Evolutionary conservation across 2,797 vertebrate species (phyloP).

Genomic region (Sebastes ruberrimus): DNA sequence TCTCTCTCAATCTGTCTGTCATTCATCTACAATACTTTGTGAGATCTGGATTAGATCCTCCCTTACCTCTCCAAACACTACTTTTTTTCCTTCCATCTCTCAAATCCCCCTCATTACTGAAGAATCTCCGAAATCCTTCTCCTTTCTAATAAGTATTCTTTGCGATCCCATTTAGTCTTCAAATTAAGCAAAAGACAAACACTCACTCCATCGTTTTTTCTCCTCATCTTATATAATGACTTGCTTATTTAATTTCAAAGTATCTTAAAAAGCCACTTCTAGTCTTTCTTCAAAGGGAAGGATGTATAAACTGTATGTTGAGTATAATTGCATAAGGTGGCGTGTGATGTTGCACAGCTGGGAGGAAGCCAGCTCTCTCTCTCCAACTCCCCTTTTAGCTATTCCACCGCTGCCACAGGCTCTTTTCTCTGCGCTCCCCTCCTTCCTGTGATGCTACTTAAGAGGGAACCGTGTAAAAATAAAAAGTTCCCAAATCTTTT

Average conservation of each 20-base stretch:
- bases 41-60: conserved; percentile 20
- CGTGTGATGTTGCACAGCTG: conserved; percentile 43
- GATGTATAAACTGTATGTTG: conserved; percentile 23
- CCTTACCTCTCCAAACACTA: background rate
- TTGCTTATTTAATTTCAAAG: conserved; percentile 31
- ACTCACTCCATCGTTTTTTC: background rate
- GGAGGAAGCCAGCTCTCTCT: conserved; percentile 23
- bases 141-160: conserved; percentile 29
- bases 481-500: conserved; percentile 21
- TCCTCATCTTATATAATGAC: background rate
- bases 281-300: conserved; percentile 1
- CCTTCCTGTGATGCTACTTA: conserved; percentile 35
- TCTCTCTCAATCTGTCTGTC: conserved; percentile 27
- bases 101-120: background rate
- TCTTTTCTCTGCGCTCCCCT: conserved; percentile 12
- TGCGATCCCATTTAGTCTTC: conserved; percentile 15
- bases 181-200: conserved; percentile 38
- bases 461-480: conserved; percentile 36
- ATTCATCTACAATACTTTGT: conserved; percentile 37
- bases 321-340: conserved; percentile 29
- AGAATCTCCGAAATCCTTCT: conserved; percentile 2
- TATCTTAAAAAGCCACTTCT: conserved; percentile 28
- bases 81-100: background rate
- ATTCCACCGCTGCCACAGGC: conserved; percentile 39
- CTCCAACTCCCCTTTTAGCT: conserved; percentile 31